phyloP scores from a whole-genome alignment of 2,888 invertebrate genomes.

The Apotomis capreana region DNA sequence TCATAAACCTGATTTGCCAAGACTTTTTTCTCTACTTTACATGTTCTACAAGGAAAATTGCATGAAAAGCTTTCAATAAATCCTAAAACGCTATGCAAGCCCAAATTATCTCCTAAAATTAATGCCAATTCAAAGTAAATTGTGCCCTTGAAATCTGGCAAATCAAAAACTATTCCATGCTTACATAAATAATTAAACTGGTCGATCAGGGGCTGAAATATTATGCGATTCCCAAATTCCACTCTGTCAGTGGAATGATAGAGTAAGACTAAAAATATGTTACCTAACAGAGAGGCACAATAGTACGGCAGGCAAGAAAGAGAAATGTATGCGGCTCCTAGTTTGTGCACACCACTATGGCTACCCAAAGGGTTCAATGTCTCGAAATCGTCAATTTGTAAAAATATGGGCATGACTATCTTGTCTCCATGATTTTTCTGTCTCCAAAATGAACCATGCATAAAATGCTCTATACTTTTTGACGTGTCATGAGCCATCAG shows the following conservation, averaged over 20 bases:
- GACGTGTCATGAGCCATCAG: not conserved
- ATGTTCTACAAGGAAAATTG: slow-evolving; percentile 37
- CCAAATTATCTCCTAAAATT: slow-evolving; percentile 45
- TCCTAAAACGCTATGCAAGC: slow-evolving; percentile 42
- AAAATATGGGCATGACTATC: slow-evolving; percentile 28
- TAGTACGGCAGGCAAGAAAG: slow-evolving; percentile 23
- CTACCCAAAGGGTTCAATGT: slow-evolving; percentile 39
- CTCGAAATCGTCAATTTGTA: slow-evolving; percentile 38
- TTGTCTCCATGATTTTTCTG: slow-evolving; percentile 3
- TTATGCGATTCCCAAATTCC: slow-evolving; percentile 35
- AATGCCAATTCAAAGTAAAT: slow-evolving; percentile 41
- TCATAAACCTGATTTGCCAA: slow-evolving; percentile 3
- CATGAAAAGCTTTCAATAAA: slow-evolving; percentile 43
- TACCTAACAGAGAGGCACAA: slow-evolving; percentile 19
- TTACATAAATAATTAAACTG: slow-evolving; percentile 13
- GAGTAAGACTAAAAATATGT: slow-evolving; percentile 33
- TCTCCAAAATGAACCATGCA: slow-evolving; percentile 38
- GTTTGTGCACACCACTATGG: slow-evolving; percentile 35
- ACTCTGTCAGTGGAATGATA: slow-evolving; percentile 35
- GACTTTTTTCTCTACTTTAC: slow-evolving; percentile 12
- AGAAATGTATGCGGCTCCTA: slow-evolving; percentile 34
- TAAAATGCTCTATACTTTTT: slow-evolving; percentile 13
- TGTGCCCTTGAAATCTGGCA: slow-evolving; percentile 29
- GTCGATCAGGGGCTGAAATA: slow-evolving; percentile 31
- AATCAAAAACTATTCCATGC: slow-evolving; percentile 14